A percentile compares a stretch with the other conserved stretches of the same genome.
Conservation (phyloP, 2,888 invertebrate genomes). For the Ligdia adustata region DNA sequence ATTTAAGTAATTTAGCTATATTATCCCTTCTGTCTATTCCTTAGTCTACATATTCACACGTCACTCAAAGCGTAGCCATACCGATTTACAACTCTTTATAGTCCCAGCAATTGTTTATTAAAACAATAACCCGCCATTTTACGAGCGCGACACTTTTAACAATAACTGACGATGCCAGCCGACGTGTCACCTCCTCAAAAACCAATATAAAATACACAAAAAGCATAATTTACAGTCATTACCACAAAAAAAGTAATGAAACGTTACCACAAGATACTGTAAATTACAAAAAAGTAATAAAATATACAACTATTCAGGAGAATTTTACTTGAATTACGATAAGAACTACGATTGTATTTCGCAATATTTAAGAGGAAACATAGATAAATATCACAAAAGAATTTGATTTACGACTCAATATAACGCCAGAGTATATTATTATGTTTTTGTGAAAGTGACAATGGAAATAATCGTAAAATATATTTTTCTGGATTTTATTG, state of each 20-base stretch:
- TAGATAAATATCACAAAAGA: conserved; percentile 43
- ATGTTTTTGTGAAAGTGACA: conserved; percentile 33
- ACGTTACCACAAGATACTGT: conserved; percentile 52
- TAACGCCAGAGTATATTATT: conserved; percentile 26
- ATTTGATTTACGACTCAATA: conserved; percentile 47
- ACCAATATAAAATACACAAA: conserved; percentile 43
- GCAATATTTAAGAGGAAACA: conserved; percentile 47
- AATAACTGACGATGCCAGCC: conserved; percentile 63
- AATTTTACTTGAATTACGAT: conserved; percentile 46
- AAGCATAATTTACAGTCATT: conserved; percentile 54
- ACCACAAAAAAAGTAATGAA: conserved; percentile 48
- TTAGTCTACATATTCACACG: conserved; percentile 66
- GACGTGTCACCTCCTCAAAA: conserved; percentile 46
- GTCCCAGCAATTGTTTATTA: conserved; percentile 76
- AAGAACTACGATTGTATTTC: conserved; percentile 48
- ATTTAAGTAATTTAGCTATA: neutral
- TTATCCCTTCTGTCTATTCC: conserved; percentile 27
- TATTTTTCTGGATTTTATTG: conserved; percentile 26
- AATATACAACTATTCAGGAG: conserved; percentile 46
- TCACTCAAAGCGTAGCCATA: conserved; percentile 63
- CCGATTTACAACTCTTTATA: conserved; percentile 69
- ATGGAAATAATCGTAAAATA: conserved; percentile 31
- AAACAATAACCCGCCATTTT: conserved; percentile 78
- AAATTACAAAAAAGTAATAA: conserved; percentile 43
- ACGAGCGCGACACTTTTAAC: conserved; percentile 70